Evolutionary conservation across 2,113 vertebrate species (phyloP).

Genomic region (Anguilla japonica): DNA sequence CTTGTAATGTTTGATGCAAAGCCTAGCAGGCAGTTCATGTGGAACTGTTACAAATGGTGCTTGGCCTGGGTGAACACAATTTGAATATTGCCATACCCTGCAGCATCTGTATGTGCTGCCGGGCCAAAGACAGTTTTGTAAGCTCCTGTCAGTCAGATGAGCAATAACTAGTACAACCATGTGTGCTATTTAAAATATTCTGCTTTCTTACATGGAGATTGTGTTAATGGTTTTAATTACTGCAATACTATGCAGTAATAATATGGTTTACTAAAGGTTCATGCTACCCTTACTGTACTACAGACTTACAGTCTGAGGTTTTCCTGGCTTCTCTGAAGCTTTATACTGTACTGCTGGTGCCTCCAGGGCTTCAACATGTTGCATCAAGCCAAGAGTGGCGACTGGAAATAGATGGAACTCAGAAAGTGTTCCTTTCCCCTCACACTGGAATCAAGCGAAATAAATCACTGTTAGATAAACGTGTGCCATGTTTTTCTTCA

Average conservation of each 20-base stretch:
- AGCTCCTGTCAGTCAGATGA: background rate
- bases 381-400: background rate
- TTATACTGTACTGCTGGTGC: background rate
- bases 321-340: background rate
- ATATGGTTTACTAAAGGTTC: background rate
- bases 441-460: background rate
- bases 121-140: background rate
- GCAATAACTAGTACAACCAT: background rate
- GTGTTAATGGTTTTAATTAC: background rate
- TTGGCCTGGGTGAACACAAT: background rate
- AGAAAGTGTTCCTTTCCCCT: background rate
- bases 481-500: background rate
- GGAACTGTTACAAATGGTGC: slow-evolving; percentile 41
- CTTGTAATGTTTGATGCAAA: slow-evolving; percentile 24
- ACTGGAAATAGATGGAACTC: background rate
- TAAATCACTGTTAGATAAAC: slow-evolving; percentile 7
- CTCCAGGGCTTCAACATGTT: background rate
- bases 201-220: background rate
- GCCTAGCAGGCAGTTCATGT: slow-evolving; percentile 49
- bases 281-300: background rate
- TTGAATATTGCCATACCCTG: background rate
- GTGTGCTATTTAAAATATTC: background rate
- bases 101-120: background rate
- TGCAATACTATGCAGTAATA: background rate
- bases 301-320: background rate